These are phyloP conservation scores for Gobionotothen gibberifrons DNA, from an alignment of 2,797 vertebrate species.

Conservation along the genomic window DNA sequence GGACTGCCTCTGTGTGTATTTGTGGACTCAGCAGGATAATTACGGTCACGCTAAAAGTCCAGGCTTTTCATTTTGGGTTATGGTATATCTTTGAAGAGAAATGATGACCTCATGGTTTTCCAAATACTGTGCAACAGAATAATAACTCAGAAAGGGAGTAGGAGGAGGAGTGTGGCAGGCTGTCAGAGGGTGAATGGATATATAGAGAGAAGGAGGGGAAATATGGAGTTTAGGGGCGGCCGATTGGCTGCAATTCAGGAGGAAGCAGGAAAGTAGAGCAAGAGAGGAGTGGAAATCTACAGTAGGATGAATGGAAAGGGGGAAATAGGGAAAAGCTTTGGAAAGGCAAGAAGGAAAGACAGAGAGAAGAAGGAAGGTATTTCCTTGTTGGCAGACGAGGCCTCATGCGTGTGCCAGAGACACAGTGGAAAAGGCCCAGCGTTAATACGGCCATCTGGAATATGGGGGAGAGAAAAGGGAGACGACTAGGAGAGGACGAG, in stretches of 20 bases:
- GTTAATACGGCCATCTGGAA: conserved; percentile 68
- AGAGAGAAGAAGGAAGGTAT: conserved; percentile 22
- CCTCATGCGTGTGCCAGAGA: conserved; percentile 41
- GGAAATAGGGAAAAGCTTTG: conserved; percentile 20
- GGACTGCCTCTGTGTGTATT: conserved; percentile 28
- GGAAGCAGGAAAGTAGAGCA: conserved; percentile 60
- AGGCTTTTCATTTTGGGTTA: conserved; percentile 64
- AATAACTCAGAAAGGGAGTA: conserved; percentile 55
- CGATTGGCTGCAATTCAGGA: conserved; percentile 51
- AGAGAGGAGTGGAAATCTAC: conserved; percentile 44
- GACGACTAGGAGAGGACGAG: conserved; percentile 1
- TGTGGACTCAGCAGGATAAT: conserved; percentile 54
- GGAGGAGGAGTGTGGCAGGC: conserved; percentile 62
- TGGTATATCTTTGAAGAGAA: conserved; percentile 65
- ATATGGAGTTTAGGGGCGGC: conserved; percentile 39
- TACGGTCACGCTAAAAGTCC: conserved; percentile 45
- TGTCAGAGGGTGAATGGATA: conserved; percentile 56
- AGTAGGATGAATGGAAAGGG: conserved; percentile 40
- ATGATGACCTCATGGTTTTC: conserved; percentile 77
- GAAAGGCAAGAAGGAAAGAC: conserved; percentile 21
- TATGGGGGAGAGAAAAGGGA: conserved; percentile 6
- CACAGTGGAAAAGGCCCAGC: conserved; percentile 59
- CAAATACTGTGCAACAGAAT: conserved; percentile 53
- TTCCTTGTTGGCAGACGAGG: conserved; percentile 41
- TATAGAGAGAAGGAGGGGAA: conserved; percentile 8